Percentiles rank a stretch among this genome's conserved stretches.
Evolutionary conservation across 2,113 vertebrate genomes (phyloP).

Genomic region (Erinaceus europaeus): DNA sequence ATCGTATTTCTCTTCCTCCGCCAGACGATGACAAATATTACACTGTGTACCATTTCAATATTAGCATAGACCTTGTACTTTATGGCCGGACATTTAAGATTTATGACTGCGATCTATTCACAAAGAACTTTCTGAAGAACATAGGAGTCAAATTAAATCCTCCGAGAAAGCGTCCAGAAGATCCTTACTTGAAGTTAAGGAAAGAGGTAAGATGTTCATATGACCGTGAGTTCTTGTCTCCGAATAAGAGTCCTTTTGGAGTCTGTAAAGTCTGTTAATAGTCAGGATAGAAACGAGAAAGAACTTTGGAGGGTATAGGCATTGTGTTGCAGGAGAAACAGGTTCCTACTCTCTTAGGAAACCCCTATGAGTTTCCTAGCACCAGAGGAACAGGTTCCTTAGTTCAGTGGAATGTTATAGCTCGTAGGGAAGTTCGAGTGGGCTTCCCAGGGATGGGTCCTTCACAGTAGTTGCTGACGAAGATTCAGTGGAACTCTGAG

Average conservation of each 20-base stretch:
- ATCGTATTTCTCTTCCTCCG: conserved; percentile 88
- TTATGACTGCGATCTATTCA: conserved; percentile 90
- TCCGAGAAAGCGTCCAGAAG: conserved; percentile 78
- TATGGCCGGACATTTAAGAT: conserved; percentile 88
- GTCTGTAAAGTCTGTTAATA: background rate
- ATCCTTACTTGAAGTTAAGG: conserved; percentile 84
- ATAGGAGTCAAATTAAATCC: conserved; percentile 86
- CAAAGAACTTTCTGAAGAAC: conserved; percentile 89
- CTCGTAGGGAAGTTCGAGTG: too few species aligned
- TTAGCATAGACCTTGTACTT: conserved; percentile 87
- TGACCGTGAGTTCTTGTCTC: background rate
- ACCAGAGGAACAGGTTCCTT: too few species aligned
- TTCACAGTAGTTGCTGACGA: too few species aligned
- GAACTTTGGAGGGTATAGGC: background rate
- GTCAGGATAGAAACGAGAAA: background rate
- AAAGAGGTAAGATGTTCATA: conserved; percentile 81
- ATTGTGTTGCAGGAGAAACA: too few species aligned
- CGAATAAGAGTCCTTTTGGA: background rate
- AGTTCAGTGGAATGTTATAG: too few species aligned
- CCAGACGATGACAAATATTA: conserved; percentile 91
- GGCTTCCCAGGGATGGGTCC: too few species aligned
- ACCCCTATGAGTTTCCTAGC: too few species aligned
- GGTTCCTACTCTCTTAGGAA: too few species aligned
- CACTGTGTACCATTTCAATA: conserved; percentile 90
- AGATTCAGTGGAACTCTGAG: too few species aligned